Conservation (phyloP, 2,888 invertebrate species). For the Cremastobaeus sp. region DNA sequence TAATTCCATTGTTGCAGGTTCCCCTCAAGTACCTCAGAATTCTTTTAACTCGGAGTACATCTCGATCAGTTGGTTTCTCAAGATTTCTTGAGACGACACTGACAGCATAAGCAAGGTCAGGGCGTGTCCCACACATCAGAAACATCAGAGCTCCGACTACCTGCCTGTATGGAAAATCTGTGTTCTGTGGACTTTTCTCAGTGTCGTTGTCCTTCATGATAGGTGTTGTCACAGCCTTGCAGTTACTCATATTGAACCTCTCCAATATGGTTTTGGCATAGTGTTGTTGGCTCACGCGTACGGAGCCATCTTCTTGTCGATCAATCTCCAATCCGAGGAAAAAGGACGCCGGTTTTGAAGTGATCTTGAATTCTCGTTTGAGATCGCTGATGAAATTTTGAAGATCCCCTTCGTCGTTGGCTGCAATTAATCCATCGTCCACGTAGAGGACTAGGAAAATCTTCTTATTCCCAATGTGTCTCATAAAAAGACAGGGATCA, state of each 20-base stretch:
- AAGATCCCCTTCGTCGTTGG: constrained; percentile 5
- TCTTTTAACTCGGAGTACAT: constrained; percentile 66
- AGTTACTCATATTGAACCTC: constrained; percentile 32
- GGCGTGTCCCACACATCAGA: constrained; percentile 65
- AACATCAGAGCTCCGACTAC: constrained; percentile 68
- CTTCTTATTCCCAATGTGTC: background rate
- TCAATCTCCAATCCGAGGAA: constrained; percentile 47
- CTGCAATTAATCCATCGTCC: constrained; percentile 34
- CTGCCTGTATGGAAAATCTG: constrained; percentile 58
- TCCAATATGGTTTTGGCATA: constrained; percentile 36
- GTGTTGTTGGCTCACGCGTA: constrained; percentile 28
- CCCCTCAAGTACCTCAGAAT: constrained; percentile 67
- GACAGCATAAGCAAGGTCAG: constrained; percentile 66
- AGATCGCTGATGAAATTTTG: constrained; percentile 32
- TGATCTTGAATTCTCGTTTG: constrained; percentile 39
- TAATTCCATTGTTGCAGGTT: constrained; percentile 62
- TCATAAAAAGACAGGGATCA: constrained; percentile 40
- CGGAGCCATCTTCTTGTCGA: constrained; percentile 15
- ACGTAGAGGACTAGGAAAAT: constrained; percentile 43
- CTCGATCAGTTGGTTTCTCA: constrained; percentile 58
- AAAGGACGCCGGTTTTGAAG: constrained; percentile 18
- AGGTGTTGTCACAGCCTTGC: constrained; percentile 45
- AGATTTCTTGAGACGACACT: constrained; percentile 65
- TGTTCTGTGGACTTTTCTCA: constrained; percentile 21
- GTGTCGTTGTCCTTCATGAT: constrained; percentile 36